Conservation (phyloP, 2,797 vertebrate genomes). For the Sebastes diaconus region DNA sequence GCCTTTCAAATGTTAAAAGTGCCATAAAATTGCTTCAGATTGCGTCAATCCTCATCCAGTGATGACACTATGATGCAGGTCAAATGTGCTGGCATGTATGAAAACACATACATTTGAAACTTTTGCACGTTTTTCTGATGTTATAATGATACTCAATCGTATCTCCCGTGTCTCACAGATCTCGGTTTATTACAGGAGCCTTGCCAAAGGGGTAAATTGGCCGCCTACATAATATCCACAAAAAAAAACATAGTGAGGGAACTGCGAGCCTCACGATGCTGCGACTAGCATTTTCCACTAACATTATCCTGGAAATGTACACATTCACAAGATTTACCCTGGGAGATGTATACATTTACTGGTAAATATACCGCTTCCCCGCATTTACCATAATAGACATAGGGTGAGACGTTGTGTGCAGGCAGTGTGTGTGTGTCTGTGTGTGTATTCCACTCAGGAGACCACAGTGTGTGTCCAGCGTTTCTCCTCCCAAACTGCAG, state of each 20-base stretch:
- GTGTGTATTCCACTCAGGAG: constrained; percentile 29
- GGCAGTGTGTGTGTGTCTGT: neutral
- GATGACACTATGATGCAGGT: constrained; percentile 5
- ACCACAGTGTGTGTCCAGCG: constrained; percentile 30
- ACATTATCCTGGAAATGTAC: constrained; percentile 53
- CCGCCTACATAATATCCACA: constrained; percentile 25
- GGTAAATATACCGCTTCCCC: constrained; percentile 39
- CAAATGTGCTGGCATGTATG: constrained; percentile 10
- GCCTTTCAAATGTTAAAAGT: neutral
- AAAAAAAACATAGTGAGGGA: constrained; percentile 27
- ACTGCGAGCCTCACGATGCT: constrained; percentile 32
- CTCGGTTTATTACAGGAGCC: constrained; percentile 17
- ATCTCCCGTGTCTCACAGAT: constrained; percentile 7
- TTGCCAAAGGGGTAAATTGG: constrained; percentile 43
- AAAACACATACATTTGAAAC: constrained; percentile 20
- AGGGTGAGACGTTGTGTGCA: neutral
- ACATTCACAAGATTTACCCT: constrained; percentile 52
- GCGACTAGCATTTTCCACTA: constrained; percentile 42
- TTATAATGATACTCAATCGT: neutral
- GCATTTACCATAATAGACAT: constrained; percentile 37
- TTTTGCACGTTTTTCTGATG: neutral
- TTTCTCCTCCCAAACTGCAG: constrained; percentile 48
- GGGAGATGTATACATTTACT: constrained; percentile 42
- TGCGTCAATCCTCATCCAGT: neutral
- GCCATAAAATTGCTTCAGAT: neutral